Base-by-base conservation (phyloP, 2,888 invertebrate genomes). In the Lamproptera curius region DNA sequence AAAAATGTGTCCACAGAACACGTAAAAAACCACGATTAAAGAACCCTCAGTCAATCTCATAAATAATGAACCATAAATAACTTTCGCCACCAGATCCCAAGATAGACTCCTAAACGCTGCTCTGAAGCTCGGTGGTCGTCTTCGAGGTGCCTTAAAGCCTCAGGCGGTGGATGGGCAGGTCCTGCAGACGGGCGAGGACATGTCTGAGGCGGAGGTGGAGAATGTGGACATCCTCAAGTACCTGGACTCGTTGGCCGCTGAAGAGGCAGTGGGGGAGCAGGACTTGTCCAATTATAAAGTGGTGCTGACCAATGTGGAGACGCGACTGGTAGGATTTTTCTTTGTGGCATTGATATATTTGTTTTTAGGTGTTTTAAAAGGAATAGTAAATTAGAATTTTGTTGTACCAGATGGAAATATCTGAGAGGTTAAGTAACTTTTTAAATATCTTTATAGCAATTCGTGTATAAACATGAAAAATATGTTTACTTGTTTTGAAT, bases 91-190 rank as follows among this genome's bases (percentile, higher is more conserved):
- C 62, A 81, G 84, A 49, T 76, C 79, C 2, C 74, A 79, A 63
- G 87, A 84, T 1, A 73, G 68, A 40, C 58, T 73, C 0, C 34
- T 75, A 1, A 67, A 72, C 37, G 55, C 75, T 11, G 71, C 78
- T 0, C 16, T 77, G 45, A 91, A 87, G 54, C 78, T 91, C 36
- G 81, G 92, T 8, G 90, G 89, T 56, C 90, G 89, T 65, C 69
- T 93, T 10, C 91, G 90, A 69, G 91, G 91, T 8, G 92, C 91
- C 0, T 75, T 93, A 2, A 89, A 84, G 56, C 61, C 89, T 0
- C 89, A 84, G 53, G 78, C 87, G 2, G 70, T 88, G 16, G 92
- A 91, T 61, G 90, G 87, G 0, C 87, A 84, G 49, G 72, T 79
- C 1, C 68, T 71, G 35, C 89, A 82, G 52, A 57, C 67, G 0